Evolutionary conservation across 2,888 invertebrate genomes (phyloP).

Genomic region (Argyresthia albistria): DNA sequence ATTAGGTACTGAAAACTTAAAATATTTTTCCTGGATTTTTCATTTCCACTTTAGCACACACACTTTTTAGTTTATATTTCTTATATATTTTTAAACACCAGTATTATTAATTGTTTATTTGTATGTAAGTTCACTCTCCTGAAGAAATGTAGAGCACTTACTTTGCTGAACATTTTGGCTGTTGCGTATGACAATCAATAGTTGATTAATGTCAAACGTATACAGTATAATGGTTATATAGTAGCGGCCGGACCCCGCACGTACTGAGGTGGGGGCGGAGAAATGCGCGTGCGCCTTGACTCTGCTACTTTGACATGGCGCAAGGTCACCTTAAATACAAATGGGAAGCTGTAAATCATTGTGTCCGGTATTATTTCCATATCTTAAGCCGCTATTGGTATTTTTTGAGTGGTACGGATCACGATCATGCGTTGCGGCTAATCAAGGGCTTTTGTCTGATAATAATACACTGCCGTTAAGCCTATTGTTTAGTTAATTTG

Average conservation of each 20-base stretch:
- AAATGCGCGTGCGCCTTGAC: constrained; percentile 42
- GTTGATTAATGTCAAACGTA: constrained; percentile 42
- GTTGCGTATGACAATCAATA: constrained; percentile 33
- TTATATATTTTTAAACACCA: no score
- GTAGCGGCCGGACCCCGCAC: constrained; percentile 17
- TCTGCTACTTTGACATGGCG: constrained; percentile 36
- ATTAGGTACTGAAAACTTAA: no score
- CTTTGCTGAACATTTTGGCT: constrained; percentile 52
- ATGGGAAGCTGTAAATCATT: constrained; percentile 22
- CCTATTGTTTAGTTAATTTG: no score
- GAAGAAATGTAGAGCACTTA: constrained; percentile 20
- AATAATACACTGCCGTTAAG: no score
- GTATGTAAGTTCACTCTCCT: no score
- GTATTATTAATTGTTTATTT: no score
- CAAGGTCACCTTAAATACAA: constrained; percentile 27
- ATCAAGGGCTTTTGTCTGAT: no score
- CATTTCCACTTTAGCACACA: no score
- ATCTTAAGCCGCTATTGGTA: constrained; percentile 1
- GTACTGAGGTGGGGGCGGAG: constrained; percentile 47
- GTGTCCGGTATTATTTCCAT: constrained; percentile 13
- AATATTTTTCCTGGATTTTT: no score
- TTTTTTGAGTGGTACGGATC: not conserved
- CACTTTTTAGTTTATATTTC: no score
- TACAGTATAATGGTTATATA: constrained; percentile 45
- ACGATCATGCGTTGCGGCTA: not conserved